These are phyloP conservation scores for Pyrochroa serraticornis DNA, from an alignment of 2,888 invertebrate genomes.

Conservation along the genomic window DNA sequence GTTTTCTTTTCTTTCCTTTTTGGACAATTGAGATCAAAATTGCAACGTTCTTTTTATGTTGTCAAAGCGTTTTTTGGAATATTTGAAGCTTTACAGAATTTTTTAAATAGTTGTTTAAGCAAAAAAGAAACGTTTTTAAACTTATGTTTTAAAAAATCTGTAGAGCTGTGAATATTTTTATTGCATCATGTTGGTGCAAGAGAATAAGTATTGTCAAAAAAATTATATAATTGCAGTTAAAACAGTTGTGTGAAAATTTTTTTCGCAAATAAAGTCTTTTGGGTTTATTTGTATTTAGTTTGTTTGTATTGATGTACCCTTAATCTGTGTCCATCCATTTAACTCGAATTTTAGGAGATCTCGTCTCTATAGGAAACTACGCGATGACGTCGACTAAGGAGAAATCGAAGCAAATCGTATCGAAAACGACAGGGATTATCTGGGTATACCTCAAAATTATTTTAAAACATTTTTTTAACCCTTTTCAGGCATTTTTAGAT, in stretches of 20 bases:
- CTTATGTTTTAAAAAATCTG: slow-evolving; percentile 2
- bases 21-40: slow-evolving; percentile 12
- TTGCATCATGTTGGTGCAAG: slow-evolving; percentile 23
- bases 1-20: slow-evolving; percentile 1
- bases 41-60: slow-evolving; percentile 1
- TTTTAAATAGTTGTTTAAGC: slow-evolving; percentile 9
- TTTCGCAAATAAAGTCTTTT: slow-evolving; percentile 44
- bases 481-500: no score
- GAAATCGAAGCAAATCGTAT: no score
- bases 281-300: slow-evolving; percentile 40
- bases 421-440: no score
- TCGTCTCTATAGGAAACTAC: no score
- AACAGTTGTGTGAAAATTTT: slow-evolving; percentile 37
- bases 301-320: neutral
- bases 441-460: no score
- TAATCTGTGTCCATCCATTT: no score
- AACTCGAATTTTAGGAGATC: no score
- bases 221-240: slow-evolving; percentile 30
- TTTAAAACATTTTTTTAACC: no score
- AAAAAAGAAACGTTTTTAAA: neutral
- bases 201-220: slow-evolving; percentile 34
- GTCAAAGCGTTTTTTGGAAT: slow-evolving; percentile 5
- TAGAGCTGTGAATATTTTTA: slow-evolving; percentile 23
- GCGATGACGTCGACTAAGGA: no score
- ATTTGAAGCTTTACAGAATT: slow-evolving; percentile 23